Conservation (phyloP, 2,888 invertebrate species). For the Camptogramma bilineatum region DNA sequence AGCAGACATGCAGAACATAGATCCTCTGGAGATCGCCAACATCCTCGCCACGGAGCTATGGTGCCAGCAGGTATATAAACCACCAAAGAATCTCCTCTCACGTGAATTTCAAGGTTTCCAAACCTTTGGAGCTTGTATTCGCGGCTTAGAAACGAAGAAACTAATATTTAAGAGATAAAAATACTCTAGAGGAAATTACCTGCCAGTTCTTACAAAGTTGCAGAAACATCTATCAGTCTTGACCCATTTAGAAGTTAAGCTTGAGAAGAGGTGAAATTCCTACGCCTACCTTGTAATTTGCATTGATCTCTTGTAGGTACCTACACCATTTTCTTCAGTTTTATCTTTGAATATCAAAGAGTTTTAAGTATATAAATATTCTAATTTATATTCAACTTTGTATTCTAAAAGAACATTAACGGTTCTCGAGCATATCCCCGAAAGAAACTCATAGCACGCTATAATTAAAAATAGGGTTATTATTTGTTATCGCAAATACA, state of each 20-base stretch:
- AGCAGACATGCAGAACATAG: slow-evolving; percentile 86
- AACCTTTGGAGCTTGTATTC: not conserved
- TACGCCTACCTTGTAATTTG: slow-evolving; percentile 12
- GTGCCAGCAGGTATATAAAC: slow-evolving; percentile 90
- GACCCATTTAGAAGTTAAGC: slow-evolving; percentile 32
- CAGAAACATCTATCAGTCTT: slow-evolving; percentile 30
- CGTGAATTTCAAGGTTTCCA: not conserved
- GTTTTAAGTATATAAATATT: slow-evolving; percentile 2
- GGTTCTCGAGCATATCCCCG: not conserved
- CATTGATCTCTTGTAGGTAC: slow-evolving; percentile 12
- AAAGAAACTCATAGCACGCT: not conserved
- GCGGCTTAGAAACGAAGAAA: slow-evolving; percentile 1
- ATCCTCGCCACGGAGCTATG: slow-evolving; percentile 93
- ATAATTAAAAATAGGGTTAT: slow-evolving; percentile 4
- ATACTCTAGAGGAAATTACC: slow-evolving; percentile 19
- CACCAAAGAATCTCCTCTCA: not conserved
- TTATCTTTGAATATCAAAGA: too few species aligned
- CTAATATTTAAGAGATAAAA: slow-evolving; percentile 14
- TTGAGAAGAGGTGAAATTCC: slow-evolving; percentile 17
- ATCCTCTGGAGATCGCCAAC: slow-evolving; percentile 93
- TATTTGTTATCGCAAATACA: slow-evolving; percentile 1
- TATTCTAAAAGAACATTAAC: too few species aligned
- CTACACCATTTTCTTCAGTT: not conserved
- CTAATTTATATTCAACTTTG: not conserved
- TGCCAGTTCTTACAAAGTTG: slow-evolving; percentile 24